These are phyloP conservation scores for Bugula neritina DNA, from an alignment of 2,888 invertebrate genomes.

Conservation along the genomic window DNA sequence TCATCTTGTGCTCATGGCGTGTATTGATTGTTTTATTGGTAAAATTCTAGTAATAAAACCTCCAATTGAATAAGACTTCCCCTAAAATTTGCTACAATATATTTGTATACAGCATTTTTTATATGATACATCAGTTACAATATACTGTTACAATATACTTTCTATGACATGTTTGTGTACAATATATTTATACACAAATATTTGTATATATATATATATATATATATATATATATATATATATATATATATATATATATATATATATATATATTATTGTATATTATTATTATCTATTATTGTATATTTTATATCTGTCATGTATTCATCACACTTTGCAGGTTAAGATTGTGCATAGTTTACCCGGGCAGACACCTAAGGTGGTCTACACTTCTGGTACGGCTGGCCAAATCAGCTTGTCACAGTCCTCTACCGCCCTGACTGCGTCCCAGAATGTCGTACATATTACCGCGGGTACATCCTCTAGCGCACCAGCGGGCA, in stretches of 20 bases:
- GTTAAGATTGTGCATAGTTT: conserved; percentile 71
- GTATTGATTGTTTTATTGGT: too few relatives aligned
- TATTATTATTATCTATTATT: not conserved
- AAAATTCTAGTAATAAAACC: too few relatives aligned
- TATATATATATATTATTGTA: not conserved
- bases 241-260: not conserved
- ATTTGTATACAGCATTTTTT: too few relatives aligned
- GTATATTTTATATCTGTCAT: too few relatives aligned
- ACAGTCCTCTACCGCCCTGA: not conserved
- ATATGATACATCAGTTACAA: too few relatives aligned
- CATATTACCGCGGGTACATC: not conserved
- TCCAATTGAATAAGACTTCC: too few relatives aligned
- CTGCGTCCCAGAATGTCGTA: not conserved
- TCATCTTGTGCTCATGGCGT: too few relatives aligned
- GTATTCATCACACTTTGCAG: too few relatives aligned
- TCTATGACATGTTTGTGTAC: too few relatives aligned
- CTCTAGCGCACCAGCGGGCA: not conserved
- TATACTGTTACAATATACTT: too few relatives aligned
- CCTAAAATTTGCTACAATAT: too few relatives aligned
- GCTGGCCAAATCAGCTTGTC: not conserved
- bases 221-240: not conserved
- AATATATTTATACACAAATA: not conserved
- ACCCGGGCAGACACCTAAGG: conserved; percentile 70
- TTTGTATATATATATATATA: not conserved
- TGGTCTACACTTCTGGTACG: conserved; percentile 61